These are phyloP conservation scores for Agriopis marginaria DNA, from an alignment of 2,888 invertebrate genomes.

Conservation along the genomic window DNA sequence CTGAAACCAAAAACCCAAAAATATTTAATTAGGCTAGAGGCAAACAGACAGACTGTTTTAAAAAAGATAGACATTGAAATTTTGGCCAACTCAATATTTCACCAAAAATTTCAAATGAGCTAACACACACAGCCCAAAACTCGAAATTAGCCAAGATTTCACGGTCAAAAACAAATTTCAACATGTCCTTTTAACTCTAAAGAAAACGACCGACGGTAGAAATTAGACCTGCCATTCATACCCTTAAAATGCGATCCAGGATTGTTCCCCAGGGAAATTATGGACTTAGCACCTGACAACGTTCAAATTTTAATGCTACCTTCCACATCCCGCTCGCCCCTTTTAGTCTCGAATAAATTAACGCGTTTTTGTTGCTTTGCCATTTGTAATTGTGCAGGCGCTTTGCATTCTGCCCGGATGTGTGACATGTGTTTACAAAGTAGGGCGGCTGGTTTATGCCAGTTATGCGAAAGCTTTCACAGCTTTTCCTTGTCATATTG, in stretches of 20 bases:
- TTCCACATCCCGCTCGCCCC: constrained; percentile 57
- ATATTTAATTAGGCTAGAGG: too few relatives aligned
- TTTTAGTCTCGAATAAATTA: constrained; percentile 79
- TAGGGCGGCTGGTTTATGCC: constrained; percentile 23
- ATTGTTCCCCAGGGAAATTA: constrained; percentile 84
- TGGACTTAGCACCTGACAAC: constrained; percentile 85
- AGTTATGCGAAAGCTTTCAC: constrained; percentile 8
- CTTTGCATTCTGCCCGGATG: constrained; percentile 34
- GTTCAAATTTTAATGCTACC: constrained; percentile 83
- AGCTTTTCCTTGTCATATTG: constrained; percentile 19
- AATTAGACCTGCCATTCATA: constrained; percentile 80
- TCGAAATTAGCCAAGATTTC: constrained; percentile 45
- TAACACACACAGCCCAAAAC: constrained; percentile 39
- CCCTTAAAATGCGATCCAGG: constrained; percentile 82
- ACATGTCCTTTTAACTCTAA: constrained; percentile 45
- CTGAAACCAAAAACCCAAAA: too few relatives aligned
- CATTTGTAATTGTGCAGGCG: constrained; percentile 54
- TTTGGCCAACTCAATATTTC: constrained; percentile 32
- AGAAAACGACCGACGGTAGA: constrained; percentile 63
- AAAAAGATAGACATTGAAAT: not conserved
- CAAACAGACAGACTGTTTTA: too few relatives aligned
- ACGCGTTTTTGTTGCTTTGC: constrained; percentile 67
- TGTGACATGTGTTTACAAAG: constrained; percentile 40
- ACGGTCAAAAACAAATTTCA: constrained; percentile 52
- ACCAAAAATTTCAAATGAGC: constrained; percentile 43